Evolutionary conservation across 2,888 invertebrate genomes (phyloP).

Genomic region (Luffia ferchaultella): DNA sequence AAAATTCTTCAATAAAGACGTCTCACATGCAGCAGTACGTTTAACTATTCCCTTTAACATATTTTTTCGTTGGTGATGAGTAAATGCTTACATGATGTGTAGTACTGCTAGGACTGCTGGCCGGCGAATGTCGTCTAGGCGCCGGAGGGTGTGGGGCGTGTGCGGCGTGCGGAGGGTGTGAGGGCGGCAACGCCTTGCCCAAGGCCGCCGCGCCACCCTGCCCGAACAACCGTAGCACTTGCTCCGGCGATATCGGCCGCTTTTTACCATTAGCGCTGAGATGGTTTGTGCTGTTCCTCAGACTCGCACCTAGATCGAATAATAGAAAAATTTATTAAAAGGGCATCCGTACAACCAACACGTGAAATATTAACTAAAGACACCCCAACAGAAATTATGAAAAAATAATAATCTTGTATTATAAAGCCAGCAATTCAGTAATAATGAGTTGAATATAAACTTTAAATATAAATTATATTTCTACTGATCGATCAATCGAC

Average conservation of each 20-base stretch:
- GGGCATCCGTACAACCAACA: no score
- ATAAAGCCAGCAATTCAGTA: no score
- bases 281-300: conserved; percentile 56
- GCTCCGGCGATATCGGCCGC: conserved; percentile 86
- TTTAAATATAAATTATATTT: no score
- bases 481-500: no score
- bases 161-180: conserved; percentile 41
- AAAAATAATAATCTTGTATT: no score
- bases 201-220: conserved; percentile 57
- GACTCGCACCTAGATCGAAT: conserved; percentile 22
- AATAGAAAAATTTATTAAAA: no score
- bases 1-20: not conserved
- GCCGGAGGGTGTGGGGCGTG: conserved; percentile 59
- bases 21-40: no score
- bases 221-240: conserved; percentile 74
- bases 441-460: no score
- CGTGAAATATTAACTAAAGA: no score
- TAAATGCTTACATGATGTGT: conserved; percentile 71
- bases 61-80: no score
- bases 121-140: conserved; percentile 68
- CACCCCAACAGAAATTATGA: no score
- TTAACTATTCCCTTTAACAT: no score
- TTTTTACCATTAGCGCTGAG: conserved; percentile 74
- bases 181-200: conserved; percentile 54
- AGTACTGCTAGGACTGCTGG: conserved; percentile 81